These are phyloP conservation scores for Labeo rohita DNA, from an alignment of 2,113 vertebrate species.

Conservation along the genomic window DNA sequence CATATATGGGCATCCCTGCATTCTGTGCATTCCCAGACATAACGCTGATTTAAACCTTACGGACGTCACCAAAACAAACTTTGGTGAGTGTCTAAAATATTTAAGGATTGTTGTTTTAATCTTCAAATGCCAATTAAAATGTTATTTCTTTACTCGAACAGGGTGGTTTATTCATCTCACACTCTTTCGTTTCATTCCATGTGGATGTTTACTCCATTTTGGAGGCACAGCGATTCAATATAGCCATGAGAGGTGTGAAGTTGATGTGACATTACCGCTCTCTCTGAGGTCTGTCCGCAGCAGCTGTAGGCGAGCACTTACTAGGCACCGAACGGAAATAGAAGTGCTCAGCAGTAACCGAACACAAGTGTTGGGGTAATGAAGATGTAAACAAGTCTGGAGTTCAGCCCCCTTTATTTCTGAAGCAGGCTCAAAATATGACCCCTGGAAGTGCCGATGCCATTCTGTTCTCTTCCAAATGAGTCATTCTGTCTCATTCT, in stretches of 20 bases:
- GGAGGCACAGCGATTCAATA: neutral
- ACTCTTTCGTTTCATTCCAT: neutral
- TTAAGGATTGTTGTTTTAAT: neutral
- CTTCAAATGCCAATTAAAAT: conserved; percentile 18
- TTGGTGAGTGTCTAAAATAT: neutral
- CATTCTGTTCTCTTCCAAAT: conserved; percentile 23
- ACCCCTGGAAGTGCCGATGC: neutral
- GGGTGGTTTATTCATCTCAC: neutral
- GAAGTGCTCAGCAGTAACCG: neutral
- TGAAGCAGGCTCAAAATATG: conserved; percentile 20
- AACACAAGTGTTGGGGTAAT: conserved; percentile 20
- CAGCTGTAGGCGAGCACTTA: conserved; percentile 18
- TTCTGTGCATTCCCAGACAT: conserved; percentile 43
- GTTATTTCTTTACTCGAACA: neutral
- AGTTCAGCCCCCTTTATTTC: conserved; percentile 23
- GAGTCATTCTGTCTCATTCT: conserved; percentile 5
- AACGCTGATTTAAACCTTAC: conserved; percentile 23
- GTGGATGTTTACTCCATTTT: neutral
- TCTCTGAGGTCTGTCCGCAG: conserved; percentile 21
- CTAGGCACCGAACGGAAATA: neutral
- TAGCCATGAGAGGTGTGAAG: conserved; percentile 3
- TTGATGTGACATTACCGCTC: neutral
- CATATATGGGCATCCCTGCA: conserved; percentile 24
- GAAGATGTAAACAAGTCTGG: conserved; percentile 25
- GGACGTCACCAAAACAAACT: conserved; percentile 33